Base-by-base conservation (phyloP, 2,113 vertebrate genomes). In the Saccopteryx bilineata region DNA sequence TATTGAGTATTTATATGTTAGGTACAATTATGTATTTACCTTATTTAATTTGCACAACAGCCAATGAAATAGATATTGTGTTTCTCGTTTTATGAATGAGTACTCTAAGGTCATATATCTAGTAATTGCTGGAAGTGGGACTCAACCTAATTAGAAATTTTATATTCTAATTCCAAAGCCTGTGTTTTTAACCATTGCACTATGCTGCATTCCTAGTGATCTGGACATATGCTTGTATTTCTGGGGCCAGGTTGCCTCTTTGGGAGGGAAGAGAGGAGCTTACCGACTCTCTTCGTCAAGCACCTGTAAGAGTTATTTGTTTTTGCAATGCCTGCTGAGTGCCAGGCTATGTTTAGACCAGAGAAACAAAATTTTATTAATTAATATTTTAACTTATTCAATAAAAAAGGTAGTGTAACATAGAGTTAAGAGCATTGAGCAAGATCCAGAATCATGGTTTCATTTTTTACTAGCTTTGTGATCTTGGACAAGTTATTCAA, bases 61-160 rank as follows among this genome's bases (percentile, higher is more conserved):
- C 56, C 58, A 68, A 2, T 87, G 58, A 83, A 12, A 71, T 63
- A 68, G 52, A 91, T 79, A 79, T 33, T 93, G 14, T 83, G 92
- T 54, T 78, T 81, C 60, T 92, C 18, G n/a, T 91, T 89, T 96
- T 84, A 39, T 82, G 68, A 66, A 61, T 81, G 54, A 90, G 65
- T 48, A 96, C 14, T 80, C 46, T 79, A 83, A 2, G 81, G 87
- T 84, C 21, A 39, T 1, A 12, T 96, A 48, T 79, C 83, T 89
- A 61, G 46, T 92, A 96, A 33, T 63, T 87, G 95, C 74, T 96
- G 54, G 33, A 83, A 93, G 81, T 60, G 66, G 87, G 85, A 17
- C 90, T 93, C 5, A 74, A 15, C 48, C 75, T 97, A 93, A 81
- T 79, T 92, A 78, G 80, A 94, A 82, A 90, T 92, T 89, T 94